Percentiles rank a stretch among this genome's conserved stretches.
phyloP scores from a whole-genome alignment of 2,888 invertebrate genomes.

The Tiliacea aurago region DNA sequence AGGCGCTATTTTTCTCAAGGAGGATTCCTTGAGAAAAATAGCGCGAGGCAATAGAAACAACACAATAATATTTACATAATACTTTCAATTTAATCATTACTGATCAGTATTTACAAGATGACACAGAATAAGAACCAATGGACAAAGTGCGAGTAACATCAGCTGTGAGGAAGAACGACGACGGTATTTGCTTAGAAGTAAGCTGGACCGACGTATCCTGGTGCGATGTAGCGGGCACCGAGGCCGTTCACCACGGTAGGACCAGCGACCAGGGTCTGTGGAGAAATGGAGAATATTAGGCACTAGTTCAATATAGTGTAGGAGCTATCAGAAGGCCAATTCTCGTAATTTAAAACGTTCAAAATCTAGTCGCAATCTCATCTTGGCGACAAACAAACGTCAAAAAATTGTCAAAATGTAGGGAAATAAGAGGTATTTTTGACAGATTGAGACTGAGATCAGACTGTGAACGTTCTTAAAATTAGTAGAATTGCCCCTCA shows the following conservation, averaged over 20 bases:
- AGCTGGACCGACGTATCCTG: slow-evolving; percentile 77
- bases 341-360: too few relatives aligned
- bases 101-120: slow-evolving; percentile 60
- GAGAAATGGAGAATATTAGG: neutral
- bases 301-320: neutral
- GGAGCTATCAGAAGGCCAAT: too few relatives aligned
- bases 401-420: too few relatives aligned
- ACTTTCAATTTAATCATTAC: slow-evolving; percentile 63
- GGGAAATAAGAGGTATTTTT: too few relatives aligned
- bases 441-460: too few relatives aligned
- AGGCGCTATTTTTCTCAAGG: too few relatives aligned
- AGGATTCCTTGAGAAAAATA: neutral
- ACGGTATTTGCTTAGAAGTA: slow-evolving; percentile 61
- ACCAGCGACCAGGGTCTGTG: slow-evolving; percentile 85
- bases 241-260: slow-evolving; percentile 82
- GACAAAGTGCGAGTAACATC: slow-evolving; percentile 52
- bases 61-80: slow-evolving; percentile 21
- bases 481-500: too few relatives aligned
- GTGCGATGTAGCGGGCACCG: slow-evolving; percentile 72
- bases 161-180: slow-evolving; percentile 20
- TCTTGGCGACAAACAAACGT: too few relatives aligned
- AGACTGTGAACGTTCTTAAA: too few relatives aligned
- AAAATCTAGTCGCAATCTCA: too few relatives aligned
- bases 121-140: slow-evolving; percentile 47
- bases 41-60: neutral